A percentile compares a stretch with the other conserved stretches of the same genome.
Evolutionary conservation across 2,797 vertebrate species (phyloP).

Genomic region (Monodelphis domestica): DNA sequence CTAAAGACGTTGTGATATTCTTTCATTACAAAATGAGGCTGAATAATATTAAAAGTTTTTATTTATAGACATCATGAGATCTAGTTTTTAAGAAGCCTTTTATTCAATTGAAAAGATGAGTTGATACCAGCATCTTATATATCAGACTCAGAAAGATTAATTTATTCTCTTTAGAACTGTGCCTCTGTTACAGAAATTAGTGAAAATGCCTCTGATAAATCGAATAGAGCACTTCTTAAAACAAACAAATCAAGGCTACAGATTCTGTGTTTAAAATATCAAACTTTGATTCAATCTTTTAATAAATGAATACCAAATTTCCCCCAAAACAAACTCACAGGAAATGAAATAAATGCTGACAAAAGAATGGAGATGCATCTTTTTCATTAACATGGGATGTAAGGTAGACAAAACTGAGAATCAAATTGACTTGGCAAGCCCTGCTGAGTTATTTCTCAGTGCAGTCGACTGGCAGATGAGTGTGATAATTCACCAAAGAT

Average conservation of each 20-base stretch:
- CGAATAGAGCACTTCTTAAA: slow-evolving; percentile 42
- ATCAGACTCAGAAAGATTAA: slow-evolving; percentile 29
- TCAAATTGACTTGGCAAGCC: slow-evolving; percentile 39
- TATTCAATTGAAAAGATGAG: slow-evolving; percentile 45
- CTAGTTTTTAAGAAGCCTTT: slow-evolving; percentile 52
- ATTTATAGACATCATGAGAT: slow-evolving; percentile 42
- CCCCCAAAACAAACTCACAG: slow-evolving; percentile 12
- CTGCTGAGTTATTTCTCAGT: slow-evolving; percentile 41
- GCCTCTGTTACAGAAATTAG: slow-evolving; percentile 42
- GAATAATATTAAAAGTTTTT: slow-evolving; percentile 40
- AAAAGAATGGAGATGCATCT: slow-evolving; percentile 32
- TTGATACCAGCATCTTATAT: slow-evolving; percentile 18
- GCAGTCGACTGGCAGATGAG: slow-evolving; percentile 21
- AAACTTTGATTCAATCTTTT: background rate
- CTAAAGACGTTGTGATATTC: slow-evolving; percentile 39
- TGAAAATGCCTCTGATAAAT: slow-evolving; percentile 59
- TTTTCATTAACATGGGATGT: slow-evolving; percentile 46
- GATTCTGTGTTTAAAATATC: slow-evolving; percentile 40
- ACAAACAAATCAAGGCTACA: slow-evolving; percentile 38
- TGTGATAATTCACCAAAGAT: background rate
- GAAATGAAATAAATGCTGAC: slow-evolving; percentile 54
- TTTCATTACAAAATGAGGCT: slow-evolving; percentile 27
- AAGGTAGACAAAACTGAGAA: slow-evolving; percentile 23
- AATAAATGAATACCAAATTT: slow-evolving; percentile 51
- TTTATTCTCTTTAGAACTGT: slow-evolving; percentile 53